Evolutionary conservation across 2,888 invertebrate species (phyloP), one percentile per base, ranked within the genome.

Genomic region (Parochlus steinenii): DNA sequence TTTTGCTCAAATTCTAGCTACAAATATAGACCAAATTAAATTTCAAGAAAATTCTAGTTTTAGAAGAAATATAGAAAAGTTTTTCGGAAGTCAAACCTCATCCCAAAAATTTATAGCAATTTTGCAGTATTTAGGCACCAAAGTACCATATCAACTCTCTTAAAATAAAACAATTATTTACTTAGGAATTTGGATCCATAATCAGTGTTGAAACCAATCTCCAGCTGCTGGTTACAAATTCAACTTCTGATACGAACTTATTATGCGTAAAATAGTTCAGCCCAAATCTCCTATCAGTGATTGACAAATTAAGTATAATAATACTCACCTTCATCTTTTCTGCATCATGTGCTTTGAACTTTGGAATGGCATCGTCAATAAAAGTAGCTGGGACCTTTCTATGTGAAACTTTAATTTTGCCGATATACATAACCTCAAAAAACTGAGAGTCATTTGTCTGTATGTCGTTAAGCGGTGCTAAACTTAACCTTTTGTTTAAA

Each of bases 341-440:
- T 3, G 73, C 65, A 48, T 86, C 83, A 48, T 83, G 78, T 17
- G 71, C 69, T 41, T 74, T 72, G 48, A 92, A 85, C 55, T 83
- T 86, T 39, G 74, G 69, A 38, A 92, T 61, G 2, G 90, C 85
- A 52, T 90, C 89, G 51, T 93, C 93, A 45, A 92, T 86, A 47
- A 92, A 77, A 0, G 80, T 71, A 44, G 83, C 81, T 2, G 87
- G 81, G 1, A 86, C 78, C 52, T 85, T 86, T 48, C 82, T 73
- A 49, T 82, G 79, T 24, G 83, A 80, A 45, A 89, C 82, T 44
- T 81, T 74, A 31, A 89, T 86, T 61, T 87, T 86, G 0, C 92
- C 92, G 31, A 92, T 76, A 55, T 92, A 92, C 43, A 90, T 63
- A 3, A 81, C 83, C 67, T 87, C 86, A 50, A 86, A 86, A 58